phyloP scores from a whole-genome alignment of 2,888 invertebrate genomes.

The Drosophila anomelani region DNA sequence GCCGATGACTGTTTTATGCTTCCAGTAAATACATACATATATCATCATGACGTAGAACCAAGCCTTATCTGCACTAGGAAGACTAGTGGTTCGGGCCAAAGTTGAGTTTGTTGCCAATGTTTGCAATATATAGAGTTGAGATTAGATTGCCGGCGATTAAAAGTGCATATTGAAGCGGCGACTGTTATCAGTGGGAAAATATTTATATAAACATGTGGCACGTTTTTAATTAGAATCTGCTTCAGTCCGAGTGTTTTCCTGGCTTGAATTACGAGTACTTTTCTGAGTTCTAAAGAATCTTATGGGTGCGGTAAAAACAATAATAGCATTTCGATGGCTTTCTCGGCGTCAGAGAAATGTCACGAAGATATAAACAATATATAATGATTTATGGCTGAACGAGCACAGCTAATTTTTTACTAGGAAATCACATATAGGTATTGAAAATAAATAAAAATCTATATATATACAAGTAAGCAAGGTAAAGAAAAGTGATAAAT shows the following conservation, averaged over 20 bases:
- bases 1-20: conserved; percentile 13
- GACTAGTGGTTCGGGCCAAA: conserved; percentile 17
- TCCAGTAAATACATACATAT: background rate
- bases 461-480: background rate
- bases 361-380: conserved; percentile 22
- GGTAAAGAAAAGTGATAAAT: background rate
- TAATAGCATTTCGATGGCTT: conserved; percentile 16
- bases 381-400: conserved; percentile 28
- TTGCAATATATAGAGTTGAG: conserved; percentile 28
- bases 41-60: conserved; percentile 36
- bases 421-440: background rate
- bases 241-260: conserved; percentile 23
- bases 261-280: conserved; percentile 15
- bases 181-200: conserved; percentile 34
- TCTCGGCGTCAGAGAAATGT: conserved; percentile 13
- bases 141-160: conserved; percentile 33
- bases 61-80: conserved; percentile 17
- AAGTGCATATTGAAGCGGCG: conserved; percentile 34
- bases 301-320: conserved; percentile 8
- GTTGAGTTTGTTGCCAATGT: conserved; percentile 34
- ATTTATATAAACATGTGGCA: conserved; percentile 38
- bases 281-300: conserved; percentile 29
- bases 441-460: background rate
- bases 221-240: conserved; percentile 48
- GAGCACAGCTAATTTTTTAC: conserved; percentile 26